A percentile compares a stretch with the other conserved stretches of the same genome.
phyloP scores from a whole-genome alignment of 2,888 invertebrate species.

The Patella ulyssiponensis region DNA sequence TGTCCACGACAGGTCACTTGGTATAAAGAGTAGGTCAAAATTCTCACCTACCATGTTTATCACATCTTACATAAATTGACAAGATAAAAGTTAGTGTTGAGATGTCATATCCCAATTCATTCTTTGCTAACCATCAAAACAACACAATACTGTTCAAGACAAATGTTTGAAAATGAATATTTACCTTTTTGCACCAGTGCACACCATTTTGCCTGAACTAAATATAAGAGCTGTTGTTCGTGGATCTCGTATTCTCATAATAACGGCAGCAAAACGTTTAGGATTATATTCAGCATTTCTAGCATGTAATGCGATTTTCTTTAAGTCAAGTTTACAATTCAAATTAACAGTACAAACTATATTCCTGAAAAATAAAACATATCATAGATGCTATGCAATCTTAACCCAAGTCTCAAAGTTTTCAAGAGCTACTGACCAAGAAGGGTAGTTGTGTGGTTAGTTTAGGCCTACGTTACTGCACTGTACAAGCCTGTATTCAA shows the following conservation, averaged over 20 bases:
- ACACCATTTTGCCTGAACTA: conserved; percentile 89
- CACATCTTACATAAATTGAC: not conserved
- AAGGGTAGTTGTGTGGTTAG: too few species aligned
- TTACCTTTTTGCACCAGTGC: conserved; percentile 84
- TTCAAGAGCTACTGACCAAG: too few species aligned
- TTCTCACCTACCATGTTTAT: too few species aligned
- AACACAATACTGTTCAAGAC: not conserved
- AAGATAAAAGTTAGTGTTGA: not conserved
- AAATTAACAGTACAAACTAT: conserved; percentile 98
- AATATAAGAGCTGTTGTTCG: conserved; percentile 87
- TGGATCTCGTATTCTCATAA: conserved; percentile 91
- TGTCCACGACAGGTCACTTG: too few species aligned
- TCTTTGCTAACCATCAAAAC: too few species aligned
- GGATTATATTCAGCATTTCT: conserved; percentile 99
- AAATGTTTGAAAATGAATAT: not conserved
- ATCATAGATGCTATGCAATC: too few species aligned
- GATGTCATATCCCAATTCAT: too few species aligned
- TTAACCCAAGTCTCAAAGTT: too few species aligned
- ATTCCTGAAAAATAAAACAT: conserved; percentile 79
- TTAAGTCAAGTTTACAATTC: conserved; percentile 92
- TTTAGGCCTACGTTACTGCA: too few species aligned
- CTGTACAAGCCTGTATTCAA: too few species aligned
- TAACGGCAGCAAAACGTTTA: conserved; percentile 98
- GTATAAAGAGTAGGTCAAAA: too few species aligned
- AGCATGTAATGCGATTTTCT: conserved; percentile 96